phyloP scores from a whole-genome alignment of 2,113 vertebrate species.

The Corythornis vintsioides region DNA sequence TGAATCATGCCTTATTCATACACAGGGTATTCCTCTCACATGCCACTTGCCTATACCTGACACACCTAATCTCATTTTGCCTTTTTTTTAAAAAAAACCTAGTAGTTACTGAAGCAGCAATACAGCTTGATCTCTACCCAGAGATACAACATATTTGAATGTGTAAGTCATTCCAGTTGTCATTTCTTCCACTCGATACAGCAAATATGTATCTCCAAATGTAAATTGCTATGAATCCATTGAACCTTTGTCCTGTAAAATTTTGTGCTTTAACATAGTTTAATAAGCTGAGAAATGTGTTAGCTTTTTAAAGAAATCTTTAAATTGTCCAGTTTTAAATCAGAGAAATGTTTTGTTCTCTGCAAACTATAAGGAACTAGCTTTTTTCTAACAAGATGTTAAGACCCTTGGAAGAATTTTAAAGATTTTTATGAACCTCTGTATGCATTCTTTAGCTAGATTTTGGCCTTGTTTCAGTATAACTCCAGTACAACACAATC shows the following conservation, averaged over 20 bases:
- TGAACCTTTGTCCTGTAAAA: conserved; percentile 23
- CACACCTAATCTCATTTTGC: background rate
- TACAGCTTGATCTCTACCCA: background rate
- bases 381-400: conserved; percentile 68
- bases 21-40: background rate
- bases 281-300: conserved; percentile 42
- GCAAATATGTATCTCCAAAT: background rate
- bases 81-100: background rate
- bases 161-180: background rate
- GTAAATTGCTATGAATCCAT: conserved; percentile 8
- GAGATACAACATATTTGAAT: background rate
- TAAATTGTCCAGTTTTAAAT: conserved; percentile 23
- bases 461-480: conserved; percentile 73
- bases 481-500: conserved; percentile 70
- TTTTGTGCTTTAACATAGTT: background rate
- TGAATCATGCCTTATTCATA: background rate
- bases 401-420: conserved; percentile 65
- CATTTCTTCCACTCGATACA: conserved; percentile 11
- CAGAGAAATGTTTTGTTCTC: conserved; percentile 49
- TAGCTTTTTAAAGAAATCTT: conserved; percentile 8
- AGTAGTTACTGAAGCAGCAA: background rate
- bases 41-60: background rate
- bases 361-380: conserved; percentile 43
- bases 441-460: conserved; percentile 69
- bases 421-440: conserved; percentile 72